Conservation (phyloP, 2,888 invertebrate species). For the Fabriciana adippe region DNA sequence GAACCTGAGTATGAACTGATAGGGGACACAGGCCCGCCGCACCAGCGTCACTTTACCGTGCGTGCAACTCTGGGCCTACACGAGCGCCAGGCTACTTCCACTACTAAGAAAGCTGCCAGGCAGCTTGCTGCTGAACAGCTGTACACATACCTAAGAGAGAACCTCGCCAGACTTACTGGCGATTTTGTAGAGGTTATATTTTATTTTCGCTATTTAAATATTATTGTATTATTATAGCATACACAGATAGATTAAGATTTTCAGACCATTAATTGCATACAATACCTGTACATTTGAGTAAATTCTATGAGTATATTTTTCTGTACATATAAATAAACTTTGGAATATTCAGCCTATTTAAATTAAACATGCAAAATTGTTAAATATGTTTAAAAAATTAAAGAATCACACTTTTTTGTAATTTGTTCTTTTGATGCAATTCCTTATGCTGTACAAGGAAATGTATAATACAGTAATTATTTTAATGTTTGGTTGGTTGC, state of each 20-base stretch:
- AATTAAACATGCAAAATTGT: no score
- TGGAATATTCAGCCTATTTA: no score
- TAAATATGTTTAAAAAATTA: no score
- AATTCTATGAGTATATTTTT: no score
- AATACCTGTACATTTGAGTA: no score
- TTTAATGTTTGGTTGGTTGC: constrained; percentile 20
- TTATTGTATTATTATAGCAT: no score
- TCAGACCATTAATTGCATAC: no score
- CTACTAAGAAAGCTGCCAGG: constrained; percentile 85
- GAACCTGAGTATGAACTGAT: constrained; percentile 78
- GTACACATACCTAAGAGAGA: constrained; percentile 63
- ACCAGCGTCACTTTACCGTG: constrained; percentile 84
- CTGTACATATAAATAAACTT: no score
- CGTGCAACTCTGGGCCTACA: constrained; percentile 80
- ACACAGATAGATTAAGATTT: no score
- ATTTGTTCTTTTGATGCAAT: no score
- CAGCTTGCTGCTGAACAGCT: constrained; percentile 82
- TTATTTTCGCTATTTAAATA: background rate
- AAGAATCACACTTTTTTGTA: no score
- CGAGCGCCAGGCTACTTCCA: constrained; percentile 78
- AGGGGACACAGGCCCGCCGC: constrained; percentile 85
- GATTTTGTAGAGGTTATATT: constrained; percentile 64
- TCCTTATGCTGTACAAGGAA: no score
- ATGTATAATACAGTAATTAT: background rate
- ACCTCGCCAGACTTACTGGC: constrained; percentile 57